phyloP scores from a whole-genome alignment of 2,888 invertebrate genomes.

The Eupeodes latifasciatus region DNA sequence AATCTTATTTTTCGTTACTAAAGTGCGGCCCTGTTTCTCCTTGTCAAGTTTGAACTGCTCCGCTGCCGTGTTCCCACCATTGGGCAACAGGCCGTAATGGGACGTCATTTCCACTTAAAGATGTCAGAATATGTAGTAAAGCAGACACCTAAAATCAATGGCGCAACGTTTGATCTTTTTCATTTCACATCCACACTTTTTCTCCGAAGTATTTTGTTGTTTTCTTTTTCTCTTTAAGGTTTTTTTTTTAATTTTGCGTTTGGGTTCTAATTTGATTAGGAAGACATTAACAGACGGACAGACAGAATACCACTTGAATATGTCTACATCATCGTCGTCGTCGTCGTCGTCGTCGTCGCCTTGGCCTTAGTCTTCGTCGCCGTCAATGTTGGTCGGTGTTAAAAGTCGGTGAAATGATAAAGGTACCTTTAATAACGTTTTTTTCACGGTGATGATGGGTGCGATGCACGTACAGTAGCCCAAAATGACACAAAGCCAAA shows the following conservation, averaged over 20 bases:
- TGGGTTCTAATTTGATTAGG: slow-evolving; percentile 76
- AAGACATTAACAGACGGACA: slow-evolving; percentile 75
- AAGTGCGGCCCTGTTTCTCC: neutral
- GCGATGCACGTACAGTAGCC: slow-evolving; percentile 73
- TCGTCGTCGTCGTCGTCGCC: slow-evolving; percentile 55
- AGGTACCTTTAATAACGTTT: slow-evolving; percentile 28
- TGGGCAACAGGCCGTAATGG: slow-evolving; percentile 78
- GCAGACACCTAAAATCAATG: slow-evolving; percentile 75
- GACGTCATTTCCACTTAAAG: slow-evolving; percentile 82
- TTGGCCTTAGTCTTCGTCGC: slow-evolving; percentile 42
- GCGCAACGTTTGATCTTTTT: slow-evolving; percentile 71
- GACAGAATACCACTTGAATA: slow-evolving; percentile 74
- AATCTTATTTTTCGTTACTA: neutral
- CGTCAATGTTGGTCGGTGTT: slow-evolving; percentile 46
- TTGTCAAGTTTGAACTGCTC: slow-evolving; percentile 12
- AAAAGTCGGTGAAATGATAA: slow-evolving; percentile 66
- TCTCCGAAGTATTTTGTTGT: slow-evolving; percentile 4
- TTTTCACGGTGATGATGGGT: slow-evolving; percentile 55
- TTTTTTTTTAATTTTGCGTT: slow-evolving; percentile 51
- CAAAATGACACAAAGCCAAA: slow-evolving; percentile 60
- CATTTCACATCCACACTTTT: slow-evolving; percentile 57
- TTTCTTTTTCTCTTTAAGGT: neutral
- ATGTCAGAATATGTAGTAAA: slow-evolving; percentile 79
- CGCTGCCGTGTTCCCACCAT: neutral
- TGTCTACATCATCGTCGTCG: slow-evolving; percentile 72